Conservation (phyloP, 2,888 invertebrate species). For the Drosophila colorata region DNA sequence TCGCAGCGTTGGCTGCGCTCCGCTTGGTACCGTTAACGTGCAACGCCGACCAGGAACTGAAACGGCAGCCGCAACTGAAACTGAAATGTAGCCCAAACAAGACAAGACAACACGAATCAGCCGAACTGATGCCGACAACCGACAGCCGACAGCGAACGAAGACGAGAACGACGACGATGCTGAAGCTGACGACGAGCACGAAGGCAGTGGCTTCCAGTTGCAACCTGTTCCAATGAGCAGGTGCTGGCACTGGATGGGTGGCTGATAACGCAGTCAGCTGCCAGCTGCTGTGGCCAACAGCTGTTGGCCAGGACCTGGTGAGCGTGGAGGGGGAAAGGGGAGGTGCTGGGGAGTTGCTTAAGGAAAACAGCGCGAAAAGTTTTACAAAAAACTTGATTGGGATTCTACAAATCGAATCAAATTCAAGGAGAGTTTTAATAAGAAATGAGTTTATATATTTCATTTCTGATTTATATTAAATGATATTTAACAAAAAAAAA, state of each 20-base stretch:
- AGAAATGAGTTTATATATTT: too few relatives aligned
- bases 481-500: too few relatives aligned
- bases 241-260: conserved; percentile 17
- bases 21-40: conserved; percentile 63
- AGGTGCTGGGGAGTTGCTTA: not conserved
- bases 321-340: not conserved
- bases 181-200: conserved; percentile 2
- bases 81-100: conserved; percentile 59
- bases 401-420: not conserved
- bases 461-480: too few relatives aligned
- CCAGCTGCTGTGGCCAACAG: conserved; percentile 63
- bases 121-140: conserved; percentile 27
- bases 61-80: conserved; percentile 36
- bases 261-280: conserved; percentile 57
- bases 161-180: conserved; percentile 13
- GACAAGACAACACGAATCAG: conserved; percentile 43
- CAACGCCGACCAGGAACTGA: conserved; percentile 79
- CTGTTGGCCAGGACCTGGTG: conserved; percentile 42
- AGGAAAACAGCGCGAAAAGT: not conserved
- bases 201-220: conserved; percentile 65
- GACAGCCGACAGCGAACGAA: conserved; percentile 13
- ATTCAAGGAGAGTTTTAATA: not conserved
- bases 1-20: conserved; percentile 23
- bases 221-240: conserved; percentile 59
- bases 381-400: not conserved